Percentiles rank a stretch among this genome's conserved stretches.
Evolutionary conservation across 53 echinoderm and acorn worm species (phyloP).

Genomic region (Antedon mediterranea): DNA sequence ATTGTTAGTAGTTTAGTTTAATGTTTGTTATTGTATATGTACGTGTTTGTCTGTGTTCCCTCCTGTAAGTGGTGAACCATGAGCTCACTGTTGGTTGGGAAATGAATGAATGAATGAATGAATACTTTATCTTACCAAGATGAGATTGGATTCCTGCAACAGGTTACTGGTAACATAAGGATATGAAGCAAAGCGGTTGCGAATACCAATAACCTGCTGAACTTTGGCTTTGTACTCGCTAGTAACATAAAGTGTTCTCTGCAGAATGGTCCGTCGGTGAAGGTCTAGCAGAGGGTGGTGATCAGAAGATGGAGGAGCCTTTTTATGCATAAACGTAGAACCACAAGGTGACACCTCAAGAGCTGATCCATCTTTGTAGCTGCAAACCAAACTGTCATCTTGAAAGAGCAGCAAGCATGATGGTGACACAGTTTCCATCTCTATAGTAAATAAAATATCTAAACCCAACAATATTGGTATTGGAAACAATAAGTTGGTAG

Average conservation of each 20-base stretch:
- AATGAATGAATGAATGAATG: too few species aligned
- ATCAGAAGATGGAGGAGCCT: not conserved
- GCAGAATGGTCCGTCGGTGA: constrained; percentile 15
- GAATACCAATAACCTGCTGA: constrained; percentile 33
- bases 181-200: constrained; percentile 59
- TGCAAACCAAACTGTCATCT: not conserved
- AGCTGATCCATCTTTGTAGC: constrained; percentile 34
- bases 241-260: constrained; percentile 44
- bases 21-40: too few species aligned
- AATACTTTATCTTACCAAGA: constrained; percentile 28
- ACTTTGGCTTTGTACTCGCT: constrained; percentile 35
- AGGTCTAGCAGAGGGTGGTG: constrained; percentile 1
- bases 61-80: too few species aligned
- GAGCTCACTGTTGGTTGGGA: too few species aligned
- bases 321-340: constrained; percentile 33
- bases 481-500: too few species aligned
- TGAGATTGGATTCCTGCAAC: not conserved
- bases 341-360: constrained; percentile 65
- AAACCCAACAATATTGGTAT: too few species aligned
- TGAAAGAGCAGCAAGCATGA: not conserved
- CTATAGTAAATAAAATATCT: too few species aligned
- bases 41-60: too few species aligned
- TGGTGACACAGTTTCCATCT: not conserved
- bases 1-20: too few species aligned
- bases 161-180: constrained; percentile 36